A percentile compares a stretch with the other conserved stretches of the same genome.
These are phyloP conservation scores for Hyperopisus bebe DNA, from an alignment of 2,113 vertebrate species.

Conservation along the genomic window DNA sequence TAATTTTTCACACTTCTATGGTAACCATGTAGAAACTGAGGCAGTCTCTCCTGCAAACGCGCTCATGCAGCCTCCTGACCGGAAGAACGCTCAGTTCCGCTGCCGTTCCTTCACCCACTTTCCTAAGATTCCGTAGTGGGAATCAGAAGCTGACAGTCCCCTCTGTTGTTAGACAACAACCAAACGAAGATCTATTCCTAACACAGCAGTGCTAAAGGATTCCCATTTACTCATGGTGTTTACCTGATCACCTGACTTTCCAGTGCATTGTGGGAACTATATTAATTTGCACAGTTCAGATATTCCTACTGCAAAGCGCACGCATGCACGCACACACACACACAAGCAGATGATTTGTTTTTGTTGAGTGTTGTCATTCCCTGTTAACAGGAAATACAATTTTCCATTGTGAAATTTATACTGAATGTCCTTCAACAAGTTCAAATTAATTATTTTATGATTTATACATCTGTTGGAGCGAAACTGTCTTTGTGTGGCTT, in stretches of 20 bases:
- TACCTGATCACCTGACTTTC: background rate
- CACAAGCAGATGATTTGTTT: background rate
- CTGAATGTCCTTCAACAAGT: background rate
- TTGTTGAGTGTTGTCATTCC: background rate
- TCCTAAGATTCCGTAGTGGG: background rate
- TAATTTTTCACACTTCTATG: slow-evolving; percentile 16
- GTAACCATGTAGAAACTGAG: background rate
- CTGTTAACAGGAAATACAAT: slow-evolving; percentile 30
- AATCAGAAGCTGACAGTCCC: background rate
- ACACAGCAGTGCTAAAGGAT: background rate
- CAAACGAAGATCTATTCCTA: background rate
- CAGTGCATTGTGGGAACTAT: background rate
- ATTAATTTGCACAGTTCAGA: background rate
- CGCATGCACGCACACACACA: background rate
- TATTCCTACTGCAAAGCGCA: background rate
- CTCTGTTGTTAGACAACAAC: background rate
- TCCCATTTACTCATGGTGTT: background rate
- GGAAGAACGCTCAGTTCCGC: background rate
- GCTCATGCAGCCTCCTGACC: background rate
- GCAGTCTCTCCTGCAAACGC: background rate
- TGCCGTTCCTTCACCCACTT: background rate
- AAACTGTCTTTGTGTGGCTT: background rate
- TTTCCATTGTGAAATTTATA: slow-evolving; percentile 35
- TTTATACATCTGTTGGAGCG: background rate
- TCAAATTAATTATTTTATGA: background rate